Conservation (phyloP, 2,113 vertebrate genomes). For the Sceloporus tristichus region DNA sequence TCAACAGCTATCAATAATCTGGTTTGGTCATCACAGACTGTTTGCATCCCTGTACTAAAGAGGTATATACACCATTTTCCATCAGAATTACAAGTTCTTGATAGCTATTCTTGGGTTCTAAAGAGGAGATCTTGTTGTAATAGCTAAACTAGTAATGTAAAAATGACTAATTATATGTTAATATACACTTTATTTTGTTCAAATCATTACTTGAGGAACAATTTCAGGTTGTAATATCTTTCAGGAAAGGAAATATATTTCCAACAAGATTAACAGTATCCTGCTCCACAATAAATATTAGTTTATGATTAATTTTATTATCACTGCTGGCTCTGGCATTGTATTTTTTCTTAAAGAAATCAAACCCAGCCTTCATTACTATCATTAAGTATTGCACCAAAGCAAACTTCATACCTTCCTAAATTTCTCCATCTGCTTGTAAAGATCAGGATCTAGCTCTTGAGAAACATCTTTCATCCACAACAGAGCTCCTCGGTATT, state of each 20-base stretch:
- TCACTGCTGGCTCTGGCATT: conserved; percentile 59
- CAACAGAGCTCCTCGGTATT: conserved; percentile 93
- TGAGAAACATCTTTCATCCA: conserved; percentile 99
- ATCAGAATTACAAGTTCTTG: no score
- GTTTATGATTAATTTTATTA: conserved; percentile 59
- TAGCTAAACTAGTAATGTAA: not conserved
- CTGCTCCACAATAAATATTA: conserved; percentile 63
- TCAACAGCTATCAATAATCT: not conserved
- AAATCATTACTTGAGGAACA: conserved; percentile 55
- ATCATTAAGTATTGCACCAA: conserved; percentile 40
- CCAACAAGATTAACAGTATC: conserved; percentile 60
- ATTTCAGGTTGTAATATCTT: conserved; percentile 53
- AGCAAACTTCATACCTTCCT: conserved; percentile 87
- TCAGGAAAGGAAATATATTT: conserved; percentile 49
- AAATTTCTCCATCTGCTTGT: conserved; percentile 98
- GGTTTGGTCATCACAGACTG: not conserved
- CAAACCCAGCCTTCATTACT: conserved; percentile 51
- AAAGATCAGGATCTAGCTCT: conserved; percentile 95
- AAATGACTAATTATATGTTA: conserved; percentile 13
- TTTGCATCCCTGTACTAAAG: not conserved
- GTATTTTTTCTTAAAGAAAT: conserved; percentile 50
- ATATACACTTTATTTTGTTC: conserved; percentile 40
- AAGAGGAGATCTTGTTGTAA: not conserved
- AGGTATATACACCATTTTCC: not conserved
- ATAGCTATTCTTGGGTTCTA: not conserved